These are phyloP conservation scores for Telmatherina bonti DNA, from an alignment of 2,797 vertebrate genomes.

Conservation along the genomic window DNA sequence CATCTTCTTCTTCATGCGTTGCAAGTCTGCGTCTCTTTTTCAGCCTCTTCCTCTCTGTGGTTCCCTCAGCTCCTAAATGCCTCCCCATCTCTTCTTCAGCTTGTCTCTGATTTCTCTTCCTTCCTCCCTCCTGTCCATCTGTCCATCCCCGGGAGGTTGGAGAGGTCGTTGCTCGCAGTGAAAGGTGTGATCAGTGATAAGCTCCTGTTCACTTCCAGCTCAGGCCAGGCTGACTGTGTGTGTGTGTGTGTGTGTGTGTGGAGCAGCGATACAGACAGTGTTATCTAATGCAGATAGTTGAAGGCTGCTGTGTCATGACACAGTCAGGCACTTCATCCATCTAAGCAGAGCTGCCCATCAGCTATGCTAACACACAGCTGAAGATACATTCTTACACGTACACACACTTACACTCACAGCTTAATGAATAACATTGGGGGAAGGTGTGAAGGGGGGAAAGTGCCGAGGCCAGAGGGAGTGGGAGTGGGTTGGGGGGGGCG, in stretches of 20 bases:
- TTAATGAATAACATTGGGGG: slow-evolving; percentile 40
- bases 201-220: slow-evolving; percentile 61
- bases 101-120: slow-evolving; percentile 40
- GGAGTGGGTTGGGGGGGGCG: slow-evolving; percentile 25
- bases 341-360: slow-evolving; percentile 73
- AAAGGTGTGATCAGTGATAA: slow-evolving; percentile 68
- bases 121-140: slow-evolving; percentile 51
- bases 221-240: slow-evolving; percentile 18
- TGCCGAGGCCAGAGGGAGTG: slow-evolving; percentile 45
- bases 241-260: background rate
- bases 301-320: slow-evolving; percentile 63
- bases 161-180: slow-evolving; percentile 48
- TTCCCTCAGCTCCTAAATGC: slow-evolving; percentile 43
- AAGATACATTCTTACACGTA: slow-evolving; percentile 36
- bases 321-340: slow-evolving; percentile 79
- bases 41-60: slow-evolving; percentile 31
- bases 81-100: slow-evolving; percentile 34
- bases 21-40: no score
- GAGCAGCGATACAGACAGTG: slow-evolving; percentile 31
- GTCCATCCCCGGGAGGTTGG: slow-evolving; percentile 26
- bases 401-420: slow-evolving; percentile 22
- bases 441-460: slow-evolving; percentile 57
- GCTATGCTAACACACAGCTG: slow-evolving; percentile 44
- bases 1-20: slow-evolving; percentile 42
- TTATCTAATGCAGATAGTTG: slow-evolving; percentile 70